phyloP scores from a whole-genome alignment of 2,113 vertebrate genomes.

The Sinosuthora webbiana region DNA sequence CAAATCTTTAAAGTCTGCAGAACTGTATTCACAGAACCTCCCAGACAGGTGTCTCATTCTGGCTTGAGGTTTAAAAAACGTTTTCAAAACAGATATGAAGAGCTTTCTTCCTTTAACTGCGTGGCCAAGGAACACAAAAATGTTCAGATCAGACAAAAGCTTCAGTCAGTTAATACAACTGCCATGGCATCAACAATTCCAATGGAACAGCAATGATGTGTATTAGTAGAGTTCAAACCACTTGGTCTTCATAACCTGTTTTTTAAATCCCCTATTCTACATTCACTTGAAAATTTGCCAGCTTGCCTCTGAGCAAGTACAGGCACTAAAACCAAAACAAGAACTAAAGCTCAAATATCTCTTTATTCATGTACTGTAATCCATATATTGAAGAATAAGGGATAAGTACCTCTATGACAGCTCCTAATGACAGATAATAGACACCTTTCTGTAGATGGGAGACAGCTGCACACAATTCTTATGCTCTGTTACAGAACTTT shows the following conservation, averaged over 20 bases:
- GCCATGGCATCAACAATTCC: not conserved
- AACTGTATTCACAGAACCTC: not conserved
- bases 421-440: not conserved
- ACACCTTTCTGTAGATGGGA: not conserved
- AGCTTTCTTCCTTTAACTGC: not conserved
- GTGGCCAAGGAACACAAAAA: not conserved
- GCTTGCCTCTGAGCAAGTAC: not conserved
- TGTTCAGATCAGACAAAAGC: not conserved
- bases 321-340: not conserved
- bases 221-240: not conserved
- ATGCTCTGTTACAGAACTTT: not conserved
- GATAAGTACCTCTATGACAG: not conserved
- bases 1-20: not conserved
- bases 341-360: not conserved
- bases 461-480: not conserved
- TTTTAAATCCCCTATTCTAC: not conserved
- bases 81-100: not conserved
- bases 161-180: not conserved
- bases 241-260: not conserved
- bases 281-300: not conserved
- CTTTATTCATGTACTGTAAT: not conserved
- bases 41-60: not conserved
- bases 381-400: not conserved
- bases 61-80: not conserved
- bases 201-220: not conserved